phyloP scores from a whole-genome alignment of 2,797 vertebrate species.

The Sparus aurata region DNA sequence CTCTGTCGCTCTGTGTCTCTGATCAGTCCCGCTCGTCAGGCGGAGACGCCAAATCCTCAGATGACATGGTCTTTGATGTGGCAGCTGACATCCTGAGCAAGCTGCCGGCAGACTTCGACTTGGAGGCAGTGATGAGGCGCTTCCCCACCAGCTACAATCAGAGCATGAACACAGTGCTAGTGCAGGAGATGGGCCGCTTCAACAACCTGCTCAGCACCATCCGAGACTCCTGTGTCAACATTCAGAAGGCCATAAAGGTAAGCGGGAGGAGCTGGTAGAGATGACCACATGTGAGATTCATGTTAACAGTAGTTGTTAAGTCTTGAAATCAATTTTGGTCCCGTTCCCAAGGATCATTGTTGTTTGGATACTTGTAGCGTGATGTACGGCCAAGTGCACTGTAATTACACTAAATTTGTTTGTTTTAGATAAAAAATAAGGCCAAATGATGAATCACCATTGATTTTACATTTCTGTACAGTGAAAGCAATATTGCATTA shows the following conservation, averaged over 20 bases:
- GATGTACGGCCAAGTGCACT: conserved; percentile 5
- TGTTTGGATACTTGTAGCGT: conserved; percentile 8
- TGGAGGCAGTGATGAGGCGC: conserved; percentile 86
- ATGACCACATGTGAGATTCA: not conserved
- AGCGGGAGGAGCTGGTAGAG: not conserved
- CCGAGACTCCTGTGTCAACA: conserved; percentile 88
- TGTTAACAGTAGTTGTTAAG: not conserved
- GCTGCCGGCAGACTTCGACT: conserved; percentile 89
- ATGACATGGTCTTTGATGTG: conserved; percentile 91
- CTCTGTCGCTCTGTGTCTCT: conserved; percentile 55
- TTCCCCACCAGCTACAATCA: conserved; percentile 91
- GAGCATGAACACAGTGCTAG: conserved; percentile 95
- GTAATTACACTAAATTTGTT: conserved; percentile 46
- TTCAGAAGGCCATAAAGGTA: conserved; percentile 94
- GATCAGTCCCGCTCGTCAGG: conserved; percentile 87
- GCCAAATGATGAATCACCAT: conserved; percentile 55
- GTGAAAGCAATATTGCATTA: conserved; percentile 51
- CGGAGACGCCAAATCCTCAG: conserved; percentile 87
- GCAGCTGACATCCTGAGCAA: conserved; percentile 91
- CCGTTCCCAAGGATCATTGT: not conserved
- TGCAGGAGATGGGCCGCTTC: conserved; percentile 95
- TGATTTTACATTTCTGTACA: conserved; percentile 62
- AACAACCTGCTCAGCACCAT: conserved; percentile 89
- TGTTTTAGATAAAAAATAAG: conserved; percentile 42
- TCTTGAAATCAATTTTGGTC: not conserved